These are phyloP conservation scores for Stictocephala bisonia DNA, from an alignment of 2,888 invertebrate genomes.

Conservation along the genomic window DNA sequence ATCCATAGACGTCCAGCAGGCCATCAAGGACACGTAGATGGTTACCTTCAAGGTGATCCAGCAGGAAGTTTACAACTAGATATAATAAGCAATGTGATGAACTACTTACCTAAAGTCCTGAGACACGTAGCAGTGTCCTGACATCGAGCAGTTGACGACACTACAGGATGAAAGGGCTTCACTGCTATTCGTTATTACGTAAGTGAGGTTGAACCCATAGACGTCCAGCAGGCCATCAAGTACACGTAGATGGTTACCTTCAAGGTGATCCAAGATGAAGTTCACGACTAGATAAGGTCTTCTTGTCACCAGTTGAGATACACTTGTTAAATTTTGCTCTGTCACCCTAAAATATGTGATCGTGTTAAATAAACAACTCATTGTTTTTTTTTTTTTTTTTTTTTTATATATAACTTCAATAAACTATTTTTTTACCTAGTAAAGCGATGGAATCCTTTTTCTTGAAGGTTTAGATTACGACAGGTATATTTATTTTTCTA, in stretches of 20 bases:
- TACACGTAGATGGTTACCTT: conserved; percentile 86
- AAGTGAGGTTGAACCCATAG: conserved; percentile 93
- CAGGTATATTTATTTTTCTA: too few relatives aligned
- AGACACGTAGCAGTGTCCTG: conserved; percentile 84
- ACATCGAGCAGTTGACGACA: conserved; percentile 82
- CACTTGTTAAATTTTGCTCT: conserved; percentile 77
- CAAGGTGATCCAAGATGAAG: conserved; percentile 76
- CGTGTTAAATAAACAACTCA: too few relatives aligned
- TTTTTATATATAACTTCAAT: too few relatives aligned
- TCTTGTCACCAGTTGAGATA: conserved; percentile 71
- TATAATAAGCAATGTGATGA: neutral
- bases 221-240: conserved; percentile 84
- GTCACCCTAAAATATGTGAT: conserved; percentile 65
- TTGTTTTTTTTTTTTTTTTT: too few relatives aligned
- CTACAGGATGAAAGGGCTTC: conserved; percentile 69
- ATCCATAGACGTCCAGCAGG: conserved; percentile 89
- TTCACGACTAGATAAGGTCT: conserved; percentile 84
- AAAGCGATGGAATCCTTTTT: too few relatives aligned
- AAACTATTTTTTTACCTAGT: too few relatives aligned
- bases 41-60: conserved; percentile 80
- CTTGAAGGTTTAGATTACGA: too few relatives aligned
- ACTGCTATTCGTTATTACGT: conserved; percentile 67
- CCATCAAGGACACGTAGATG: conserved; percentile 85
- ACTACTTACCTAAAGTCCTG: conserved; percentile 79
- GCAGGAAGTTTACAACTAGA: conserved; percentile 79